phyloP scores from a whole-genome alignment of 2,888 invertebrate species.

The Synergus itoensis region DNA sequence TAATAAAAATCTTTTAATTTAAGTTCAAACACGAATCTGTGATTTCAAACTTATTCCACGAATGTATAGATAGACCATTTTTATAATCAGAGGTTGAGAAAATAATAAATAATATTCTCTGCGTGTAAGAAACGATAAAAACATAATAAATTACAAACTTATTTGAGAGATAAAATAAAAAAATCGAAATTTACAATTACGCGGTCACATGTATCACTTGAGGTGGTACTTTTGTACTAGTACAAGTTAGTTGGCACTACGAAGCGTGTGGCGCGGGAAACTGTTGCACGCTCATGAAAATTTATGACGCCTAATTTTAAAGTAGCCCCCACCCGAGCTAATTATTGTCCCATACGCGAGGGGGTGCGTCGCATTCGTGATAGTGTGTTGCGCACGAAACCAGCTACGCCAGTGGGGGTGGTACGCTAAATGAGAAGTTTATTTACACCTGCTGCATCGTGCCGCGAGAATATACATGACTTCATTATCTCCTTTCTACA shows the following conservation, averaged over 20 bases:
- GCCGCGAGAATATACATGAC: conserved; percentile 51
- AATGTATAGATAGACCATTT: too few species aligned
- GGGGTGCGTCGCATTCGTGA: conserved; percentile 44
- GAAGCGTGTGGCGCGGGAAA: conserved; percentile 10
- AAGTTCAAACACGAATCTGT: neutral
- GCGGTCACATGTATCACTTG: too few species aligned
- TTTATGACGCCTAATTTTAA: conserved; percentile 62
- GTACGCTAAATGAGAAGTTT: conserved; percentile 56
- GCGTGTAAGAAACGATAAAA: too few species aligned
- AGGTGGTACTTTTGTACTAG: neutral
- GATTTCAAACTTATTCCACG: too few species aligned
- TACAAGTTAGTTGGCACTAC: neutral
- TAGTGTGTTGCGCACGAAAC: conserved; percentile 24
- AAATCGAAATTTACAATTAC: too few species aligned
- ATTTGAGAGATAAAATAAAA: too few species aligned
- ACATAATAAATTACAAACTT: too few species aligned
- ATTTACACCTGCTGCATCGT: conserved; percentile 54
- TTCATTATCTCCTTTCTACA: conserved; percentile 55
- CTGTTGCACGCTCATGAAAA: conserved; percentile 55
- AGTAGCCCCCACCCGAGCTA: conserved; percentile 55
- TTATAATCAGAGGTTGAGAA: too few species aligned
- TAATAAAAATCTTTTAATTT: neutral
- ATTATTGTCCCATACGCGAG: conserved; percentile 57
- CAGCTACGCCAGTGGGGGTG: conserved; percentile 10
- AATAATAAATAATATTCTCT: too few species aligned